Percentiles rank a stretch among this genome's conserved stretches.
phyloP scores from a whole-genome alignment of 2,888 invertebrate species.

The Nezara viridula region DNA sequence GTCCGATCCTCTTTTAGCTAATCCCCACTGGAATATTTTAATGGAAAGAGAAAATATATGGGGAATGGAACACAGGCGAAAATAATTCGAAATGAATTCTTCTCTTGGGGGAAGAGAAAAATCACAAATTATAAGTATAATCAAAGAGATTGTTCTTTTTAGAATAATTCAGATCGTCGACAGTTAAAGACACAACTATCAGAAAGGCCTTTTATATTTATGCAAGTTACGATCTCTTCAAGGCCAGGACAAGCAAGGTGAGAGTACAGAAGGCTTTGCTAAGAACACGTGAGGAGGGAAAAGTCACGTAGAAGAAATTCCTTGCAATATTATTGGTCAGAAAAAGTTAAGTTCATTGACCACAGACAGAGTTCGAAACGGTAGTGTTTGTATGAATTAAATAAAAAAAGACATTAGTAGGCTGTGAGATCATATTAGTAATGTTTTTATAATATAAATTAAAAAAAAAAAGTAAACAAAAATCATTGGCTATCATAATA shows the following conservation, averaged over 20 bases:
- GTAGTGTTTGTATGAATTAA: neutral
- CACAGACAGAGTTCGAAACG: neutral
- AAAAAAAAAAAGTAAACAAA: too few relatives aligned
- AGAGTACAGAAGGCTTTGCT: neutral
- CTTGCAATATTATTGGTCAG: neutral
- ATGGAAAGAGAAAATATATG: slow-evolving; percentile 14
- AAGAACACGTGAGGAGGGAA: neutral
- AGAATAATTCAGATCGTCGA: neutral
- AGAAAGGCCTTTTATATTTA: neutral
- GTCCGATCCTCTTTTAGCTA: neutral
- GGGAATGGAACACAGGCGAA: neutral
- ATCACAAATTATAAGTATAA: neutral
- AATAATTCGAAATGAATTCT: neutral
- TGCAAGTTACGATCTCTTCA: neutral
- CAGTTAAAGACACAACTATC: neutral
- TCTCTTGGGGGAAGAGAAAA: neutral
- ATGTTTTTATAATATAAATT: too few relatives aligned
- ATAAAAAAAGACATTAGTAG: too few relatives aligned
- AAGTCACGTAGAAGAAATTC: neutral
- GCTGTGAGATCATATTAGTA: too few relatives aligned
- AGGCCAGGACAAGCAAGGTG: neutral
- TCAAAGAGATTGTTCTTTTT: neutral
- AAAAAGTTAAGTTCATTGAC: slow-evolving; percentile 2
- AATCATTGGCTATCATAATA: too few relatives aligned
- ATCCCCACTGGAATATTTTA: slow-evolving; percentile 32